Base-by-base conservation (phyloP, 2,113 vertebrate genomes). In the Poeciliopsis retropinna region DNA sequence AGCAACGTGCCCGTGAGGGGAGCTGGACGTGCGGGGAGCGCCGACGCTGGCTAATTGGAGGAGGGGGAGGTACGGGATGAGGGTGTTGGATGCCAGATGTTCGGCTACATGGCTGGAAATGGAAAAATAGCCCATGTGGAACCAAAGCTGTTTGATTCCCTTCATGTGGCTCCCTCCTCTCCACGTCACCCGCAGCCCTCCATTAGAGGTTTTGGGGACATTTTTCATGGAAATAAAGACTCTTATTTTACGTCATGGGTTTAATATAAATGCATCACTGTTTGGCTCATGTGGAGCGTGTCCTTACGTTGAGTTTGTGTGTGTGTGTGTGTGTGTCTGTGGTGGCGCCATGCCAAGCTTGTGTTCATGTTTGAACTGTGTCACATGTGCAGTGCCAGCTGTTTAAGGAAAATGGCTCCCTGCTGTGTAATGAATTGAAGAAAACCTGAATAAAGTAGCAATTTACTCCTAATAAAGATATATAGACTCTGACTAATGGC, bases 31-130 rank as follows among this genome's bases (percentile, higher is more conserved):
- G 28, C 29, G 10, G 22, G 25, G 32, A 19, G 30, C 27, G 25
- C 19, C 37, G 32, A 7, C 28, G 57, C 64, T 57, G 9, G 73
- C 82, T 75, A 78, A 87, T 85, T 90, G 78, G 85, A 73, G 70
- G 78, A 81, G 73, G 78, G 64, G 80, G 82, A 1, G 44, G 69
- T 10, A 22, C 80, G 75, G 70, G 81, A 85, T 15, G 68, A 79
- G 78, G 76, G 88, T 87, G 89, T 87, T 73, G 76, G 74, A n/a
- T 39, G 30, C 85, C 90, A 92, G 89, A 91, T 92, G 90, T 92
- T 85, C 44, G 60, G 85, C 84, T 85, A 47, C 51, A 85, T 47
- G 83, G 63, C 80, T 57, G 86, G 64, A 76, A 83, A 80, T 84
- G 88, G 89, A 91, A 93, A 34, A 91, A 72, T 67, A 63, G 78